These are phyloP conservation scores for Drosophila mercatorum DNA, from an alignment of 2,888 invertebrate species.

Conservation along the genomic window DNA sequence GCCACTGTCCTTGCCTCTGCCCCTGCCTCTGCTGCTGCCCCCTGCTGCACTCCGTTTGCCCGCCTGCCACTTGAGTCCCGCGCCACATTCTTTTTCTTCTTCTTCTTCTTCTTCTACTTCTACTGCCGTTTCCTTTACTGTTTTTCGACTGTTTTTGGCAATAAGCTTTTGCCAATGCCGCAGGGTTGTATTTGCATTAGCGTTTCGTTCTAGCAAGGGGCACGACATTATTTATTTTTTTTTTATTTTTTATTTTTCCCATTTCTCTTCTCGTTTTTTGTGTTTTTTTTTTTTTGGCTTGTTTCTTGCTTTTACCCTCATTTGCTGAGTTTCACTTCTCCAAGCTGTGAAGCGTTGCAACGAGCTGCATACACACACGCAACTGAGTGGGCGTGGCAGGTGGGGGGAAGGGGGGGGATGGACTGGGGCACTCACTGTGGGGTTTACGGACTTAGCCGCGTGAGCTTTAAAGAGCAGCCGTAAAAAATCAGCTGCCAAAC, in stretches of 20 bases:
- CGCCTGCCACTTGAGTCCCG: slow-evolving; percentile 22
- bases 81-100: slow-evolving; percentile 18
- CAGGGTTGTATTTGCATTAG: slow-evolving; percentile 82
- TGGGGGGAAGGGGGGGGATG: too few relatives aligned
- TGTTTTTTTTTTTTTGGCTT: slow-evolving; percentile 15
- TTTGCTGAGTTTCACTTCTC: slow-evolving; percentile 50
- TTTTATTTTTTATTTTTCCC: slow-evolving; percentile 6
- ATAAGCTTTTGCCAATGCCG: slow-evolving; percentile 77
- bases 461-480: slow-evolving; percentile 35
- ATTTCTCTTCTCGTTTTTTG: neutral
- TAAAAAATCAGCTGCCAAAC: slow-evolving; percentile 2
- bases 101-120: slow-evolving; percentile 13
- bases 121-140: slow-evolving; percentile 5
- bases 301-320: slow-evolving; percentile 52
- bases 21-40: neutral
- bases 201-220: slow-evolving; percentile 34
- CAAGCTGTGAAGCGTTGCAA: slow-evolving; percentile 57
- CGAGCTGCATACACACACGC: slow-evolving; percentile 38
- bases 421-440: neutral
- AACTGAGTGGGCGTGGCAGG: neutral
- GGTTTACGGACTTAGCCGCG: slow-evolving; percentile 24
- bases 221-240: slow-evolving; percentile 24
- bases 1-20: neutral
- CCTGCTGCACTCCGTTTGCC: slow-evolving; percentile 6
- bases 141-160: slow-evolving; percentile 70